Evolutionary conservation across 2,888 invertebrate species (phyloP).

Genomic region (Hirtodrosophila cameraria): DNA sequence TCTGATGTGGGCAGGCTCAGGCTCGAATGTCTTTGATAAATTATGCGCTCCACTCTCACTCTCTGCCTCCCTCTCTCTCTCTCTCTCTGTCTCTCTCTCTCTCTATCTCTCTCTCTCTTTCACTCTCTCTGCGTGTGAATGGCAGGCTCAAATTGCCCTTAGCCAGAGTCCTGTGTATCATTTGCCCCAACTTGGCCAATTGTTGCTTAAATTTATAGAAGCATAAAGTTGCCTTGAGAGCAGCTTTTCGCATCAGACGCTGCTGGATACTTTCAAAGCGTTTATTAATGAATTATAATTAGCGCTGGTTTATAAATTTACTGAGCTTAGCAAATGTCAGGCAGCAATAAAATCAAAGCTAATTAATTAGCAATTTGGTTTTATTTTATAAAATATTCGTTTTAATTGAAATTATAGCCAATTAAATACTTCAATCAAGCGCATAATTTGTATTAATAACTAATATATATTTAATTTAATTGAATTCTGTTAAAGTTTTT

Average conservation of each 20-base stretch:
- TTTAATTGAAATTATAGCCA: too few species aligned
- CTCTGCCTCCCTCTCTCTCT: too few species aligned
- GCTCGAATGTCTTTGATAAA: conserved; percentile 67
- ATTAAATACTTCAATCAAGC: too few species aligned
- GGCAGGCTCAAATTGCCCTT: conserved; percentile 27
- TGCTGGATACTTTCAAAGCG: conserved; percentile 8
- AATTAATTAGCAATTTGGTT: conserved; percentile 5
- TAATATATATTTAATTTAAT: too few species aligned
- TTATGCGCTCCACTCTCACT: conserved; percentile 44
- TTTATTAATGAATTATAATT: conserved; percentile 59
- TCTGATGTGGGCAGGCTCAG: conserved; percentile 19
- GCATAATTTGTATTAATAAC: too few species aligned
- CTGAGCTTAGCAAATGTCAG: background rate
- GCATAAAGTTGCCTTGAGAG: background rate
- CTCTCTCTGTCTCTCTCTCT: too few species aligned
- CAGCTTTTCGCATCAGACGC: conserved; percentile 13
- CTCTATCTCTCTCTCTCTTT: too few species aligned
- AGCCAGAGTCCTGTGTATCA: background rate
- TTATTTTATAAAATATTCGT: too few species aligned
- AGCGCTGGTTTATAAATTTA: conserved; percentile 3
- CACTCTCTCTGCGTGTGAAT: conserved; percentile 19
- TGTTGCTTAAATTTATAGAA: conserved; percentile 40
- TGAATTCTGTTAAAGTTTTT: too few species aligned
- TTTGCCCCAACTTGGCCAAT: conserved; percentile 19
- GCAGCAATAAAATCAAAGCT: conserved; percentile 4